Conservation (phyloP, 1,140 invertebrate species). For the Thalassaphorura encarpata region DNA sequence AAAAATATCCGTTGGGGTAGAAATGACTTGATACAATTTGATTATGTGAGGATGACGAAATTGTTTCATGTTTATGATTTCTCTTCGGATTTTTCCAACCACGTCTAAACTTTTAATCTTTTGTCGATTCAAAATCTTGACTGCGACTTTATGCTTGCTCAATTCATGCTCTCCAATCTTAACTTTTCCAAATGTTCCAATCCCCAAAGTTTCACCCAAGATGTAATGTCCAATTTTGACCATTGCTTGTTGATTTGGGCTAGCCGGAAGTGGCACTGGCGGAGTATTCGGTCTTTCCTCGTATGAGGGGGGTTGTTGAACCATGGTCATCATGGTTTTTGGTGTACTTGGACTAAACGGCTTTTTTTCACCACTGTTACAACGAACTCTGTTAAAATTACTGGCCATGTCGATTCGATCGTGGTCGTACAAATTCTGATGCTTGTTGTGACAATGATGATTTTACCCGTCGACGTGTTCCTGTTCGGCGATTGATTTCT, state of each 20-base stretch:
- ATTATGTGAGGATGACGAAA: conserved; percentile 99
- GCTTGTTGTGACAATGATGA: too few species aligned
- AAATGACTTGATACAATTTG: conserved; percentile 90
- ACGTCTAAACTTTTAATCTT: conserved; percentile 99
- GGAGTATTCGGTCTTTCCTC: too few species aligned
- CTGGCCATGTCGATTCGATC: too few species aligned
- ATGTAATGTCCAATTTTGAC: conserved; percentile 91
- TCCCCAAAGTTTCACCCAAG: conserved; percentile 75
- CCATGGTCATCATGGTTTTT: too few species aligned
- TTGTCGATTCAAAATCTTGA: conserved; percentile 96
- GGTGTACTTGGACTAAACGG: too few species aligned
- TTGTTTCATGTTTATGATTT: conserved; percentile 98
- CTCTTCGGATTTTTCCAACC: conserved; percentile 93
- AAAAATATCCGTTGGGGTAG: conserved; percentile 98
- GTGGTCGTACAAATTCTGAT: too few species aligned
- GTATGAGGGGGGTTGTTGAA: too few species aligned
- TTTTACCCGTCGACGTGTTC: too few species aligned
- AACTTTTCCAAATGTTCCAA: conserved; percentile 91
- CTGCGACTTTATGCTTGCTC: conserved; percentile 95
- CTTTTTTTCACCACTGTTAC: too few species aligned
- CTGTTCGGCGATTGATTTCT: too few species aligned
- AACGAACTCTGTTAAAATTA: too few species aligned
- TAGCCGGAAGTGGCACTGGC: neutral
- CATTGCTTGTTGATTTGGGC: conserved; percentile 55
- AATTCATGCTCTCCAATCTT: conserved; percentile 96